Evolutionary conservation across 2,797 vertebrate species (phyloP), one percentile per base, ranked within the genome.

Genomic region (Cossypha heuglini): DNA sequence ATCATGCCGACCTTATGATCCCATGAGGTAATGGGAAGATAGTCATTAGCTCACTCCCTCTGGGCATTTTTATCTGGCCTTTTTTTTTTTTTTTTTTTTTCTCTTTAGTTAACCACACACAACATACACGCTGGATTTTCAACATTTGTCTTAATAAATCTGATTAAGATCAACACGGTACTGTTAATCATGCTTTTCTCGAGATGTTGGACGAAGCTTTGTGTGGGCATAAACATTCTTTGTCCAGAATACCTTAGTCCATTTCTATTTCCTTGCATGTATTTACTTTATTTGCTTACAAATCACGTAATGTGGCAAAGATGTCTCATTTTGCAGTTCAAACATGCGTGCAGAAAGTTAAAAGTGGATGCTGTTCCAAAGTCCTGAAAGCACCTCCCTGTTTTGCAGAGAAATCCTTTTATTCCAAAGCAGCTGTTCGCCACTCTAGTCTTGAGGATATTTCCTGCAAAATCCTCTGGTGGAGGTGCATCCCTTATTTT

Each of bases 1-100:
- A 82, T 94, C 91, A 92, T 68, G 78, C 33, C 87, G 90, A 91
- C 93, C 94, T 91, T 16, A 72, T 93, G 95, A 94, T 95, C 94
- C 80, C 91, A 96, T 95, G 95, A 97, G 94, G 91, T 96, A 97
- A 97, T 93, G 78, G 59, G 90, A 88, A 90, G 88, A 88, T 31
- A 68, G 71, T 63, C 69, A 95, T 96, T 91, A 94, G 94, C 94
- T 97, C 96, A 95, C 59, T 93, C 81, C 89, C 93, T 88, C 71
- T 67, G 94, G 96, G 85, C 38, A 77, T 88, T 94, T 94, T 89
- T 91, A 88, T 83, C 55, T 80, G 87, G 21, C 42, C 25, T 75
- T 73, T 43, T 38, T 35, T 71, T 68, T 51, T 31, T 11, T 6
- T 52, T 42, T 21, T 45, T 42, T 40, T 38, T 38, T 38, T 38